Percentiles rank a stretch among this genome's conserved stretches.
These are phyloP conservation scores for Leucophenga varia DNA, from an alignment of 1,140 invertebrate species.

Conservation along the genomic window DNA sequence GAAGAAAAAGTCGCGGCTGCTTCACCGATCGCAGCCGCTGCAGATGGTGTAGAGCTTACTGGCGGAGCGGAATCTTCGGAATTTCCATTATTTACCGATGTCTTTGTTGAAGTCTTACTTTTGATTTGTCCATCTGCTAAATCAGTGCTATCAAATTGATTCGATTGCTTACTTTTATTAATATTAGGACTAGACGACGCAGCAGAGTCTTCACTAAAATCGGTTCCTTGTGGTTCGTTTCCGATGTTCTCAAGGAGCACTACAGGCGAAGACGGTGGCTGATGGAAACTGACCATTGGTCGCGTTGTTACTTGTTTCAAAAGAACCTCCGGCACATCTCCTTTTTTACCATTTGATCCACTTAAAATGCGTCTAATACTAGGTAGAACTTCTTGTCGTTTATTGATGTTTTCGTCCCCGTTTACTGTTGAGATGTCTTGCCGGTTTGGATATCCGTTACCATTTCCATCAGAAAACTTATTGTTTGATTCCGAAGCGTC, in stretches of 20 bases:
- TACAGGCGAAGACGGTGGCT: constrained; percentile 39
- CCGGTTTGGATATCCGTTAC: too few species aligned
- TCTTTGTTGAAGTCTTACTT: constrained; percentile 4
- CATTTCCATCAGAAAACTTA: too few species aligned
- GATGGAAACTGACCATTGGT: constrained; percentile 30
- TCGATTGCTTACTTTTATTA: constrained; percentile 38
- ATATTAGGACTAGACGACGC: constrained; percentile 35
- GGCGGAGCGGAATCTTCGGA: constrained; percentile 14
- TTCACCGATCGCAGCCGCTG: constrained; percentile 39
- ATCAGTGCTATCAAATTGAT: neutral
- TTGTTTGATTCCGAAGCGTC: neutral
- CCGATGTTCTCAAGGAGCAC: constrained; percentile 25
- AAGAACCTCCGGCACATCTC: constrained; percentile 74
- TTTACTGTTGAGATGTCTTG: too few species aligned
- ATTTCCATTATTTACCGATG: constrained; percentile 11
- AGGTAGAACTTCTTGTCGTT: constrained; percentile 65
- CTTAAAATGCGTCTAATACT: constrained; percentile 78
- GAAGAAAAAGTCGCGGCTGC: constrained; percentile 34
- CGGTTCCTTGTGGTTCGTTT: constrained; percentile 12
- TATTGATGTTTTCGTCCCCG: constrained; percentile 13
- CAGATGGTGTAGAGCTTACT: constrained; percentile 30
- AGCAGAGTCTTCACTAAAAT: constrained; percentile 3
- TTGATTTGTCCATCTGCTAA: constrained; percentile 3
- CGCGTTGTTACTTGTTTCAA: constrained; percentile 68
- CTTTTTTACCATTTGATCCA: constrained; percentile 76